Evolutionary conservation across 2,888 invertebrate species (phyloP).

Genomic region (Xestoiulus laeticollis): DNA sequence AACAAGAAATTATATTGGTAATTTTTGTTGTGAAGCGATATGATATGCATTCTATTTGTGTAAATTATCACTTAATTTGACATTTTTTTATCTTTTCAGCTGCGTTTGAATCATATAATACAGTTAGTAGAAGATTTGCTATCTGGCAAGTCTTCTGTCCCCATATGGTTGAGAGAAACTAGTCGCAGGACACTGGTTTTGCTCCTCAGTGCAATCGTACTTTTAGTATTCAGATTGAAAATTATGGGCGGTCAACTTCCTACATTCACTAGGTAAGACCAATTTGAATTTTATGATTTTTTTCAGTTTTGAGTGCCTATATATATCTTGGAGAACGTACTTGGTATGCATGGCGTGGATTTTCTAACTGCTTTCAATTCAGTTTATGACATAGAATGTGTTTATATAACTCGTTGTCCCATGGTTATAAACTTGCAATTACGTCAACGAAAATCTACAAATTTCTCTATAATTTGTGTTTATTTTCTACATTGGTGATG

Average conservation of each 20-base stretch:
- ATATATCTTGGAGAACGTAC: not conserved
- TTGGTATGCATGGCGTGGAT: not conserved
- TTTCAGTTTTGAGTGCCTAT: not conserved
- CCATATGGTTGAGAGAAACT: conserved; percentile 62
- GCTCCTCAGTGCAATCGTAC: conserved; percentile 78
- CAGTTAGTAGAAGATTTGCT: conserved; percentile 50
- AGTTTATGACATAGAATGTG: not conserved
- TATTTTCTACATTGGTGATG: too few relatives aligned
- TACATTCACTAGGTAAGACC: conserved; percentile 81
- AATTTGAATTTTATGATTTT: not conserved
- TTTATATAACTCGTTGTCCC: too few relatives aligned
- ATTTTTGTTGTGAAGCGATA: too few relatives aligned
- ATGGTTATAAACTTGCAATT: too few relatives aligned
- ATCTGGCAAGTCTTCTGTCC: conserved; percentile 47
- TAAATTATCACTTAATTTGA: too few relatives aligned
- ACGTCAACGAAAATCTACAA: too few relatives aligned
- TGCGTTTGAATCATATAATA: conserved; percentile 55
- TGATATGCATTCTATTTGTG: too few relatives aligned
- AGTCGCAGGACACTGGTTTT: conserved; percentile 82
- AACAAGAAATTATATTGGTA: too few relatives aligned
- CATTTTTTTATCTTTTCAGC: conserved; percentile 48
- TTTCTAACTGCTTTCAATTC: not conserved
- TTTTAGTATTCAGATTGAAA: conserved; percentile 84
- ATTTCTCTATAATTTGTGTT: too few relatives aligned
- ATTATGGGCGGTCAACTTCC: conserved; percentile 97